Conservation (phyloP, 2,113 vertebrate species). For the Alexandromys fortis region DNA sequence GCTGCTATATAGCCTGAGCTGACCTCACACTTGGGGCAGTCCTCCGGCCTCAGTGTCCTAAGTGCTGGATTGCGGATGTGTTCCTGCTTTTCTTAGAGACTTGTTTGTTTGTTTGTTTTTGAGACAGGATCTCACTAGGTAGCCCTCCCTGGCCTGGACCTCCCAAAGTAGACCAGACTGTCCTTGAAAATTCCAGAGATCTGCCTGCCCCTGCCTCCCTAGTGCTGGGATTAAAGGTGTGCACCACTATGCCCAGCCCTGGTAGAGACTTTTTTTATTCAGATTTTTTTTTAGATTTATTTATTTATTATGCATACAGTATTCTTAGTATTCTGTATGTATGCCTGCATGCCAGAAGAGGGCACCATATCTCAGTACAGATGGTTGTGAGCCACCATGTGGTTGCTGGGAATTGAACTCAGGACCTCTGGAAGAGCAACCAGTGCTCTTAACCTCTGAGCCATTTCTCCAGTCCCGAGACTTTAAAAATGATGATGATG, state of each 20-base stretch:
- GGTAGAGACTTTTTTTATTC: not conserved
- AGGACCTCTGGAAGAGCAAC: too few species aligned
- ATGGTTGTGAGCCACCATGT: too few species aligned
- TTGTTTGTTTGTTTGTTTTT: not conserved
- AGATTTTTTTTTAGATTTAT: too few species aligned
- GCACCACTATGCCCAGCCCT: not conserved
- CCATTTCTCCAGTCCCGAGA: too few species aligned
- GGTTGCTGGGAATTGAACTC: too few species aligned
- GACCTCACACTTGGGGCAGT: not conserved
- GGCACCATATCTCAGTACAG: too few species aligned
- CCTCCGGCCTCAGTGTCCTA: not conserved
- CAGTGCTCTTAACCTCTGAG: too few species aligned
- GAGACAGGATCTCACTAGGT: not conserved
- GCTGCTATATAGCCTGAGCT: not conserved
- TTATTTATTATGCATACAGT: too few species aligned
- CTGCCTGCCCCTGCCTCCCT: not conserved
- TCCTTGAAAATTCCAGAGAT: not conserved
- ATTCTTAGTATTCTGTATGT: too few species aligned
- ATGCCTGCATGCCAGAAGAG: too few species aligned
- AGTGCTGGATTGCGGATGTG: not conserved
- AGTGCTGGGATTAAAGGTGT: not conserved
- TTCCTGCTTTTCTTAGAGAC: not conserved
- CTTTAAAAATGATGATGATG: too few species aligned
- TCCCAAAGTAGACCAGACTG: not conserved
- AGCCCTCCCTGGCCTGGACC: not conserved